phyloP scores from a whole-genome alignment of 2,888 invertebrate genomes.

The Eristalinus aeneus region DNA sequence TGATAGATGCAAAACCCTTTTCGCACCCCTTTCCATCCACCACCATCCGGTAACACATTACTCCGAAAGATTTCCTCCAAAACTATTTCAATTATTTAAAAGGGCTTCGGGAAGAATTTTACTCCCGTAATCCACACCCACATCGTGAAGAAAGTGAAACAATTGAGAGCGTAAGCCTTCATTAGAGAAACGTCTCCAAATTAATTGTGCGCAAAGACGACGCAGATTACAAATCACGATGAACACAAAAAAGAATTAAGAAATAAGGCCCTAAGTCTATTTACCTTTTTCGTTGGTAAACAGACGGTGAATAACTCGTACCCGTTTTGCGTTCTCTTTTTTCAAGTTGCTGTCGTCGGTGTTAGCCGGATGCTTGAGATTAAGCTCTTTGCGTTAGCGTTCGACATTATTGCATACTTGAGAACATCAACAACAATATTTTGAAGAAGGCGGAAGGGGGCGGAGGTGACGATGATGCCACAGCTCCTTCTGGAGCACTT shows the following conservation, averaged over 20 bases:
- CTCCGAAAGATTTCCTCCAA: not conserved
- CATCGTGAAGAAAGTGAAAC: not conserved
- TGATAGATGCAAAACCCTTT: too few relatives aligned
- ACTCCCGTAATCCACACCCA: not conserved
- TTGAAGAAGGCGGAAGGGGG: not conserved
- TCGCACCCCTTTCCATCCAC: not conserved
- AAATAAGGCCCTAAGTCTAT: slow-evolving; percentile 21
- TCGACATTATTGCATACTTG: slow-evolving; percentile 59
- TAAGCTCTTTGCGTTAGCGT: slow-evolving; percentile 42
- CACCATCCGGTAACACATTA: slow-evolving; percentile 22
- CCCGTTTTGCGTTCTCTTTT: not conserved
- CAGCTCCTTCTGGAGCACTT: slow-evolving; percentile 9
- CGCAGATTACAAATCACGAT: slow-evolving; percentile 36
- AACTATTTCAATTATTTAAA: slow-evolving; percentile 53
- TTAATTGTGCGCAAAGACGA: slow-evolving; percentile 30
- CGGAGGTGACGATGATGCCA: slow-evolving; percentile 17
- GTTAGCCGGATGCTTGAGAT: slow-evolving; percentile 21
- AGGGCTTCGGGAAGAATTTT: slow-evolving; percentile 9
- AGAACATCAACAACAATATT: slow-evolving; percentile 51
- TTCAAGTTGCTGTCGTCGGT: not conserved
- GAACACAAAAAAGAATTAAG: not conserved
- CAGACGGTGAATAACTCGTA: slow-evolving; percentile 14
- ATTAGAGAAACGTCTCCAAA: slow-evolving; percentile 8
- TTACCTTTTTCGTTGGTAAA: slow-evolving; percentile 19
- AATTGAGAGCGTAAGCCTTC: slow-evolving; percentile 6